phyloP scores from a whole-genome alignment of 2,113 vertebrate species.

The Eleginops maclovinus region DNA sequence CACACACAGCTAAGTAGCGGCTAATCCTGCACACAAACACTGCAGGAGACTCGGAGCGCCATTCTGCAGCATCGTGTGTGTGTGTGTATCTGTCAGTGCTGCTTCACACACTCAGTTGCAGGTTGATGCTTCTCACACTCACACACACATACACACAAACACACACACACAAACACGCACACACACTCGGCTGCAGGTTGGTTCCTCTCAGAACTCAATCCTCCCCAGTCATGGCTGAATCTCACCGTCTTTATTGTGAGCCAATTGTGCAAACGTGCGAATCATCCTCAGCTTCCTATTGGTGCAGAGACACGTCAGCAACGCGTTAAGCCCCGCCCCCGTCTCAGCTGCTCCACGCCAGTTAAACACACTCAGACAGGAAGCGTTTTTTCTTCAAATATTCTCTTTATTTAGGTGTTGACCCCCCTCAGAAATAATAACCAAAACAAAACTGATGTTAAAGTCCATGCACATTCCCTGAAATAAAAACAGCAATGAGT shows the following conservation, averaged over 20 bases:
- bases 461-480: constrained; percentile 76
- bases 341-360: not conserved
- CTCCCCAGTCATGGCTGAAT: constrained; percentile 43
- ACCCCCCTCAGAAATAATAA: constrained; percentile 51
- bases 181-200: too few species aligned
- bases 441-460: constrained; percentile 58
- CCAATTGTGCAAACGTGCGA: constrained; percentile 61
- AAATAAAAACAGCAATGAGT: constrained; percentile 73
- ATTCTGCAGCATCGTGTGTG: constrained; percentile 50
- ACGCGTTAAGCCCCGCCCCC: constrained; percentile 30
- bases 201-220: constrained; percentile 16
- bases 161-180: too few species aligned
- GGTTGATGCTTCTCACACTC: not conserved
- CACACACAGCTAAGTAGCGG: constrained; percentile 49
- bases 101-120: not conserved
- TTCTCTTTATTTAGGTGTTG: constrained; percentile 76
- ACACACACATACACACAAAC: too few species aligned
- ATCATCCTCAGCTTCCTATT: constrained; percentile 60
- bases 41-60: constrained; percentile 25
- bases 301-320: constrained; percentile 59
- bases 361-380: constrained; percentile 17
- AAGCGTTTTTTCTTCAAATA: constrained; percentile 56
- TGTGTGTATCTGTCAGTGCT: not conserved
- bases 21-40: constrained; percentile 66
- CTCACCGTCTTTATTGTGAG: constrained; percentile 48